A percentile compares a stretch with the other conserved stretches of the same genome.
Conservation (phyloP, 2,888 invertebrate genomes). For the Patella depressa region DNA sequence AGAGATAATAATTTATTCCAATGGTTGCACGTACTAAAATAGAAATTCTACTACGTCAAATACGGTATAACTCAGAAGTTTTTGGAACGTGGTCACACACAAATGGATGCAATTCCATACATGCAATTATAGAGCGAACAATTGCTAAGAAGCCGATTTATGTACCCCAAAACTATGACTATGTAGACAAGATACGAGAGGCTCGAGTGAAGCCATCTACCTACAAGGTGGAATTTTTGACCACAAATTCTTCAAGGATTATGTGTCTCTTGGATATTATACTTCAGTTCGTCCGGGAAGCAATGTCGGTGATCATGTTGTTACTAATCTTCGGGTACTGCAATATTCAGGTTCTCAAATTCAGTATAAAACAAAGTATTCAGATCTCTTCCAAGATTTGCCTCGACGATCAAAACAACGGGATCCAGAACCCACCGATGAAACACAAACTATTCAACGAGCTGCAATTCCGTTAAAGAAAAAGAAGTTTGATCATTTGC, state of each 20-base stretch:
- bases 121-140: conserved; percentile 4
- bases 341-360: neutral
- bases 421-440: neutral
- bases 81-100: conserved; percentile 22
- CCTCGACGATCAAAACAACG: neutral
- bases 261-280: neutral
- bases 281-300: neutral
- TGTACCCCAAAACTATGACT: conserved; percentile 20
- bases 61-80: conserved; percentile 14
- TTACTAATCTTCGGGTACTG: neutral
- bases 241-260: neutral
- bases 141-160: conserved; percentile 17
- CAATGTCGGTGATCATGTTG: neutral
- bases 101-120: conserved; percentile 25
- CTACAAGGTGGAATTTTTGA: neutral
- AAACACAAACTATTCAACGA: neutral
- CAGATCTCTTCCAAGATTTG: neutral
- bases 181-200: conserved; percentile 18
- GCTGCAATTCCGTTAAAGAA: conserved; percentile 12
- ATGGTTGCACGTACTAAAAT: conserved; percentile 27
- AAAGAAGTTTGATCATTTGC: conserved; percentile 15
- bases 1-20: conserved; percentile 29
- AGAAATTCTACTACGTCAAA: conserved; percentile 6
- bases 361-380: neutral
- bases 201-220: conserved; percentile 17